Conservation (phyloP, 2,797 vertebrate species). For the Megalops cyprinoides region DNA sequence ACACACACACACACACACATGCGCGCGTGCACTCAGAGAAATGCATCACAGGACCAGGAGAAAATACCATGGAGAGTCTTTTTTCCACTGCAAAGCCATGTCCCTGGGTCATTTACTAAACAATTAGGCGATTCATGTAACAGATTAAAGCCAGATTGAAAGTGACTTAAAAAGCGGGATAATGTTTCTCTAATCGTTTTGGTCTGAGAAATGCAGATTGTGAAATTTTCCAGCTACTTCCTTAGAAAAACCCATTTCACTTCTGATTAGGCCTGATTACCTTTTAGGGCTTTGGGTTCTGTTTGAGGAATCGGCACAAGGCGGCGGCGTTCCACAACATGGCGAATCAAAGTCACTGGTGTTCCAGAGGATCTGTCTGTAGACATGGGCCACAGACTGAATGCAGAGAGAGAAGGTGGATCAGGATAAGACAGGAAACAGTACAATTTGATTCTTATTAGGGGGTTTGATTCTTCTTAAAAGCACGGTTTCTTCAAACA, state of each 20-base stretch:
- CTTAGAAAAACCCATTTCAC: constrained; percentile 85
- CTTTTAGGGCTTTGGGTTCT: constrained; percentile 62
- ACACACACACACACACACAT: neutral
- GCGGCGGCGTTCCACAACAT: constrained; percentile 55
- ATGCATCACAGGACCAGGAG: constrained; percentile 42
- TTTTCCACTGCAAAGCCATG: constrained; percentile 78
- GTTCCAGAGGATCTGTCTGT: constrained; percentile 66
- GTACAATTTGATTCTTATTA: no score
- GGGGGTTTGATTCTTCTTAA: no score
- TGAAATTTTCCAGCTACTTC: constrained; percentile 75
- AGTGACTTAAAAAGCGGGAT: constrained; percentile 82
- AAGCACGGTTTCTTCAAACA: no score
- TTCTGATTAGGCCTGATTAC: constrained; percentile 76
- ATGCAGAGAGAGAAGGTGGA: constrained; percentile 10
- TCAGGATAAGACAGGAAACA: no score
- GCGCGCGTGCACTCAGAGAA: neutral
- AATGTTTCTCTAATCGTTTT: constrained; percentile 60
- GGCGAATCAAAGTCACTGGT: constrained; percentile 60
- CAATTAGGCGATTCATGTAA: constrained; percentile 82
- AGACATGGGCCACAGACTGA: constrained; percentile 57
- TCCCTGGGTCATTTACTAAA: constrained; percentile 81
- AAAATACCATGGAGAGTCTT: constrained; percentile 77
- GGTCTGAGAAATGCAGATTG: constrained; percentile 17
- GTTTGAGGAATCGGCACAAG: constrained; percentile 57
- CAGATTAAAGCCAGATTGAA: constrained; percentile 85